Evolutionary conservation across 2,113 vertebrate species (phyloP), one percentile per base, ranked within the genome.

Genomic region (Corvus cornix): DNA sequence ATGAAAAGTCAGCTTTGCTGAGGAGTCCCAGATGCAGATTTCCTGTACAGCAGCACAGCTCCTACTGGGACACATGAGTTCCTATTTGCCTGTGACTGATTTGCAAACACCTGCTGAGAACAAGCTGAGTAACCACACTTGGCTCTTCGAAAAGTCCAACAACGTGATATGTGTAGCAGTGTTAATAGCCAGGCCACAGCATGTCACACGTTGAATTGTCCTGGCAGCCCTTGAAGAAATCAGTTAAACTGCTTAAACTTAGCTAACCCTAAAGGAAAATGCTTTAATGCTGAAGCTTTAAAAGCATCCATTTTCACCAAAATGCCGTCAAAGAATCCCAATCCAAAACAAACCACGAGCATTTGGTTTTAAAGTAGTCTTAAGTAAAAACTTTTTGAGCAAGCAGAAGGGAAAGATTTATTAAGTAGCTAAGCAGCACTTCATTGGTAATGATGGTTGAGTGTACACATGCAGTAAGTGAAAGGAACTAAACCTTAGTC

Each of bases 131-230:
- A 66, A 22, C 39, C 35, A 21, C n/a, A 22, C 8, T 31, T 39
- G 3, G 19, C 28, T 55, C 33, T 59, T 69, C 12, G 62, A 24
- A 23, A 51, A 21, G 10, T 28, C 19, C 31, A 26, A 48, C 16
- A 41, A 23, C 2, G 0, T 26, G 7, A 3, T 30, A 6, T 0
- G 9, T 53, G 10, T 31, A 59, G 67, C 56, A 39, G 26, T 3
- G 20, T n/a, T 46, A 41, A 21, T 14, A 75, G 39, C 49, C 33
- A 51, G 5, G 1, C 53, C 16, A 11, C 39, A 89, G 4, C 43
- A 9, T 27, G 12, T 48, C 5, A 43, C 37, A 46, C 2, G 0
- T 1, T 37, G 33, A 49, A 37, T 17, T 64, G 11, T 53, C 15
- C 0, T 11, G 30, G 35, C 27, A 87, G 68, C 23, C 53, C 23